Conservation (phyloP, 2,113 vertebrate species). For the Helogale parvula region DNA sequence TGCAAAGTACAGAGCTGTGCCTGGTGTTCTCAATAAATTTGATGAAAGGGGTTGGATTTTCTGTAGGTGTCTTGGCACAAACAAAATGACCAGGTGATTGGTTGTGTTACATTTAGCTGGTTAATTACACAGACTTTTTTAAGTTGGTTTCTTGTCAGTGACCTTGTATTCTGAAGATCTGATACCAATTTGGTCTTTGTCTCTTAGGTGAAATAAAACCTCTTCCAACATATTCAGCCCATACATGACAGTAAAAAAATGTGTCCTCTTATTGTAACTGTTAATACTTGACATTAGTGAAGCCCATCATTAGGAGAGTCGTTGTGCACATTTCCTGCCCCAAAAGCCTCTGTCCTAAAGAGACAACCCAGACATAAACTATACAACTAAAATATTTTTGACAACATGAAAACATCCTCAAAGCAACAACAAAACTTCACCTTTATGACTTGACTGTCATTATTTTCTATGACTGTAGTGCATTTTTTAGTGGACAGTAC, state of each 20-base stretch:
- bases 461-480: conserved; percentile 5
- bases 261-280: background rate
- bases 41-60: conserved; percentile 42
- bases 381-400: background rate
- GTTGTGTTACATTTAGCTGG: background rate
- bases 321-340: background rate
- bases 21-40: conserved; percentile 33
- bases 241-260: background rate
- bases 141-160: background rate
- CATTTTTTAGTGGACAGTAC: conserved; percentile 32
- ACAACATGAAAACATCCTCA: background rate
- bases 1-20: background rate
- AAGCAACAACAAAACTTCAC: conserved; percentile 19
- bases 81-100: background rate
- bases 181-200: background rate
- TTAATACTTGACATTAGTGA: background rate
- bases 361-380: conserved; percentile 8
- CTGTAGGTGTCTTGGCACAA: background rate
- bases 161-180: background rate
- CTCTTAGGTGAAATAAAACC: conserved; percentile 11
- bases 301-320: background rate
- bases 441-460: background rate
- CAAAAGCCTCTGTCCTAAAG: background rate
- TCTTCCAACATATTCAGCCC: background rate
- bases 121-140: conserved; percentile 43